phyloP scores from a whole-genome alignment of 2,113 vertebrate species.

The Nyctibius bracteatus region DNA sequence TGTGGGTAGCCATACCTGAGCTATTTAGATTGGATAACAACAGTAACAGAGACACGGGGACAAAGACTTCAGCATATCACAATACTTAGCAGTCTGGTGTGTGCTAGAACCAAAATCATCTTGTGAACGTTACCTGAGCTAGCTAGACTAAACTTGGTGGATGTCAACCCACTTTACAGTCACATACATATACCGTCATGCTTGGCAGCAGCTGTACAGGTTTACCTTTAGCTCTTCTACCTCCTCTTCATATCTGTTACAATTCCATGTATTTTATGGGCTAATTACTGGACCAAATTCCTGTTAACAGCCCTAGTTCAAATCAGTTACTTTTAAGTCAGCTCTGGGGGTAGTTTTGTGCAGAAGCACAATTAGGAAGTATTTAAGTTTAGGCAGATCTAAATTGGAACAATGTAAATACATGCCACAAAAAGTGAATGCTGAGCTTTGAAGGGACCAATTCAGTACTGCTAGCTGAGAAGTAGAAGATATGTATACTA shows the following conservation, averaged over 20 bases:
- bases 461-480: background rate
- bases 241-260: background rate
- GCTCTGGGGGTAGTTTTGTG: background rate
- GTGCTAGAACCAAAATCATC: background rate
- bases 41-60: background rate
- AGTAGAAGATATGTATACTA: background rate
- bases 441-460: background rate
- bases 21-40: background rate
- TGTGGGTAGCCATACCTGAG: background rate
- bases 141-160: background rate
- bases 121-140: background rate
- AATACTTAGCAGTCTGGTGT: background rate
- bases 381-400: background rate
- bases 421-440: background rate
- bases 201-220: background rate
- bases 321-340: background rate
- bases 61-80: background rate
- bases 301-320: background rate
- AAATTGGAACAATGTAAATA: background rate
- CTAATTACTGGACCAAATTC: background rate
- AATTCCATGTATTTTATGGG: background rate
- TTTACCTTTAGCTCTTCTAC: background rate
- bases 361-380: background rate
- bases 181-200: background rate
- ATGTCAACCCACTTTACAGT: background rate